A percentile compares a stretch with the other conserved stretches of the same genome.
Evolutionary conservation across 2,888 invertebrate genomes (phyloP).

Genomic region (Synanthedon formicaeformis): DNA sequence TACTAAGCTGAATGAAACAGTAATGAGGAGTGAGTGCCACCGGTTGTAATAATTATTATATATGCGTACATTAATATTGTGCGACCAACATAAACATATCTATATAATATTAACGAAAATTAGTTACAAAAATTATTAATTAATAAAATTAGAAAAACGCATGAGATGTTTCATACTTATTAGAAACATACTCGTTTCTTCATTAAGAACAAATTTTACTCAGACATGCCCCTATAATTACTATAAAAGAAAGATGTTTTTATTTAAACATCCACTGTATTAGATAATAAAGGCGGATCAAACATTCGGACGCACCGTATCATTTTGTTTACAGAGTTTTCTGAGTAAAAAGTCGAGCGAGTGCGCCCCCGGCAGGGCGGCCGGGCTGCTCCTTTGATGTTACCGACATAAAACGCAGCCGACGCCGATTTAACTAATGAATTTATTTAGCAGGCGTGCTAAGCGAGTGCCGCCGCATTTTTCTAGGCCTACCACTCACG

Average conservation of each 20-base stretch:
- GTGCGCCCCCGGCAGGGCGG: conserved; percentile 58
- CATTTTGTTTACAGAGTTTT: conserved; percentile 70
- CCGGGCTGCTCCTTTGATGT: conserved; percentile 56
- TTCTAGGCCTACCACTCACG: neutral
- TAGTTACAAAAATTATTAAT: too few relatives aligned
- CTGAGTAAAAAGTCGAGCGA: conserved; percentile 64
- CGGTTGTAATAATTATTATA: too few relatives aligned
- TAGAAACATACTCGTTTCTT: conserved; percentile 17
- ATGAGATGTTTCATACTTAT: too few relatives aligned
- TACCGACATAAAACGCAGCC: conserved; percentile 70
- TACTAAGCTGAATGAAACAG: neutral
- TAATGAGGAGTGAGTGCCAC: neutral
- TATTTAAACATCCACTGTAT: conserved; percentile 55
- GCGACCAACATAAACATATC: too few relatives aligned
- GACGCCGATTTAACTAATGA: conserved; percentile 72
- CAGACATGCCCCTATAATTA: conserved; percentile 32
- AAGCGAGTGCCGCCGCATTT: conserved; percentile 19
- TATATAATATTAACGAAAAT: too few relatives aligned
- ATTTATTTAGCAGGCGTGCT: conserved; percentile 69
- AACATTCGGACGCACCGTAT: conserved; percentile 66
- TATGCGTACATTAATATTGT: too few relatives aligned
- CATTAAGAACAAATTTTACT: conserved; percentile 32
- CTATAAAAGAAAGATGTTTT: conserved; percentile 50
- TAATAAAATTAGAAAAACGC: too few relatives aligned
- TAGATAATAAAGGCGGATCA: conserved; percentile 68